Percentiles rank a stretch among this genome's conserved stretches.
Conservation (phyloP, 53 echinoderm and acorn worm genomes). For the Crossaster papposus region DNA sequence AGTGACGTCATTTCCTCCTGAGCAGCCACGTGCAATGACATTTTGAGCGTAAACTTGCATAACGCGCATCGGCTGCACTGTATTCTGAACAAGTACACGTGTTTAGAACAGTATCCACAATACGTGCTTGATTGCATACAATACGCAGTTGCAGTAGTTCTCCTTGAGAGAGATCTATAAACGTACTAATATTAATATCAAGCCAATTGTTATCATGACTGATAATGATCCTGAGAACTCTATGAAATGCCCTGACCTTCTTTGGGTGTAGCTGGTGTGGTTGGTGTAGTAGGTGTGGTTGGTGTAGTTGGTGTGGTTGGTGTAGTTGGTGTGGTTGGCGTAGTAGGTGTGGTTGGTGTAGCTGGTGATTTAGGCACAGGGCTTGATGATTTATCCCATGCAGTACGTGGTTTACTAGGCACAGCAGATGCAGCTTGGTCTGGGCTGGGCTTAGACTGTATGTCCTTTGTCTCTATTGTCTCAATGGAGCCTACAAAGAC, state of each 20-base stretch:
- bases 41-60: too few species aligned
- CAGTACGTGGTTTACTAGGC: constrained; percentile 43
- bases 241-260: constrained; percentile 17
- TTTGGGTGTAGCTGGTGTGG: constrained; percentile 6
- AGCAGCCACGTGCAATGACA: too few species aligned
- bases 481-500: constrained; percentile 67
- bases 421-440: constrained; percentile 19
- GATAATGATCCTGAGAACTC: neutral
- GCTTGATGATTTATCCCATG: constrained; percentile 45
- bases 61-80: too few species aligned
- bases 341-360: neutral
- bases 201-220: too few species aligned
- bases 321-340: constrained; percentile 8
- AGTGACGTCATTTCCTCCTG: too few species aligned
- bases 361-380: neutral
- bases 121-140: too few species aligned
- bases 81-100: too few species aligned
- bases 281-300: neutral
- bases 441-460: constrained; percentile 18
- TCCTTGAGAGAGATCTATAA: too few species aligned
- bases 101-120: too few species aligned
- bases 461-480: constrained; percentile 66
- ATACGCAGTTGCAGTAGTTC: too few species aligned
- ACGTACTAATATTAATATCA: too few species aligned
- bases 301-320: constrained; percentile 7